Evolutionary conservation across 2,888 invertebrate species (phyloP), one percentile per base, ranked within the genome.

Genomic region (Serrognathus titanus): DNA sequence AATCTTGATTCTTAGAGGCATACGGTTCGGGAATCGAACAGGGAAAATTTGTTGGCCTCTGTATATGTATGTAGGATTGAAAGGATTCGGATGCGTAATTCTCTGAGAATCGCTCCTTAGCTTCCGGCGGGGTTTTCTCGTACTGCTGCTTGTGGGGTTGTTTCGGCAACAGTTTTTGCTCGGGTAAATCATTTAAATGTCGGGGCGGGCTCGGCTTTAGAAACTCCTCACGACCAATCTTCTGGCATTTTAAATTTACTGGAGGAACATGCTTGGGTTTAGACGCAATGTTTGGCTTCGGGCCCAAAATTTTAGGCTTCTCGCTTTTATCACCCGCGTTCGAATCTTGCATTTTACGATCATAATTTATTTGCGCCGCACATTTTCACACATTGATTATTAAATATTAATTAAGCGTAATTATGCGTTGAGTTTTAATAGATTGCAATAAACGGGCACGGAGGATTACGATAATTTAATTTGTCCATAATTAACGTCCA

Each of bases 211-310:
- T 58, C 48, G 57, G 46, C 39, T 58, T 58, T 39, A 39, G 24
- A 40, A 57, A 38, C 48, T 57, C 57, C 41, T 51, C 51, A 40
- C 39, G 52, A 37, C 38, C 52, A 13, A 43, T 11, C 53, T 61
- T 65, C 64, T 69, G 53, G 63, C 46, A 53, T 61, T 69, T 70
- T 49, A 71, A 63, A 64, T 75, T 75, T 41, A 78, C 75, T 12
- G 79, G 79, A 51, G 79, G 79, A 5, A 79, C 75, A 64, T 71
- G 75, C 63, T 75, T 76, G 4, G 79, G 79, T 62, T 79, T 79
- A 3, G 72, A 68, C 8, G 78, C 75, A 39, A 76, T 72, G 48
- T 65, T 66, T 12, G 77, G 77, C 66, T 79, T 79, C 10, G 75
- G 75, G 51, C 75, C 71, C 53, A 72, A 63, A 47, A 75, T 71